Conservation (phyloP, 2,888 invertebrate species). For the Coremacera marginata region DNA sequence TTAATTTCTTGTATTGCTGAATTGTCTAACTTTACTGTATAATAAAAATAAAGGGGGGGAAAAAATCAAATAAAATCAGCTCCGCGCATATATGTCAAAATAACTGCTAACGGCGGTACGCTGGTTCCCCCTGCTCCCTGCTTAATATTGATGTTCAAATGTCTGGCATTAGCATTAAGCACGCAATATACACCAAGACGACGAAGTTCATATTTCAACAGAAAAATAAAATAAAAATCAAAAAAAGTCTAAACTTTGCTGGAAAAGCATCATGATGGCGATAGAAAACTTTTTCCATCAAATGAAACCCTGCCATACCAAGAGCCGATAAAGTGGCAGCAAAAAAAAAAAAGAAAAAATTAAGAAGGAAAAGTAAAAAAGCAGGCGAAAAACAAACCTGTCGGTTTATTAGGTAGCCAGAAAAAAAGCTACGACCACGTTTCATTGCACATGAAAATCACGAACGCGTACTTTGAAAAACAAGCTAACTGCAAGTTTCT, state of each 20-base stretch:
- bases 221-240: conserved; percentile 8
- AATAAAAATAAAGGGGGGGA: not conserved
- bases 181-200: not conserved
- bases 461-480: conserved; percentile 3
- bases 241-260: not conserved
- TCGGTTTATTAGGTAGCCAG: not conserved
- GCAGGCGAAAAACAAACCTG: not conserved
- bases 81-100: not conserved
- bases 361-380: not conserved
- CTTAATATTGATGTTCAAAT: conserved; percentile 2
- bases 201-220: not conserved
- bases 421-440: conserved; percentile 4
- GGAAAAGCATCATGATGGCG: conserved; percentile 4
- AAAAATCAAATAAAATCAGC: not conserved
- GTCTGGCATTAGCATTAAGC: conserved; percentile 17
- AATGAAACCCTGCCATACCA: conserved; percentile 48
- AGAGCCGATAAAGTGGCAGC: not conserved
- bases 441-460: conserved; percentile 24
- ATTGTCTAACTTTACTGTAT: not conserved
- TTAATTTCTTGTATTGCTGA: not conserved
- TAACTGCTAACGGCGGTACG: no score
- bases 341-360: not conserved
- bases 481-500: not conserved
- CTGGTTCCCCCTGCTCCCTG: no score
- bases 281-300: conserved; percentile 57